Percentiles rank a stretch among this genome's conserved stretches.
These are phyloP conservation scores for Leontopithecus rosalia DNA, from an alignment of 2,797 vertebrate species.

Conservation along the genomic window DNA sequence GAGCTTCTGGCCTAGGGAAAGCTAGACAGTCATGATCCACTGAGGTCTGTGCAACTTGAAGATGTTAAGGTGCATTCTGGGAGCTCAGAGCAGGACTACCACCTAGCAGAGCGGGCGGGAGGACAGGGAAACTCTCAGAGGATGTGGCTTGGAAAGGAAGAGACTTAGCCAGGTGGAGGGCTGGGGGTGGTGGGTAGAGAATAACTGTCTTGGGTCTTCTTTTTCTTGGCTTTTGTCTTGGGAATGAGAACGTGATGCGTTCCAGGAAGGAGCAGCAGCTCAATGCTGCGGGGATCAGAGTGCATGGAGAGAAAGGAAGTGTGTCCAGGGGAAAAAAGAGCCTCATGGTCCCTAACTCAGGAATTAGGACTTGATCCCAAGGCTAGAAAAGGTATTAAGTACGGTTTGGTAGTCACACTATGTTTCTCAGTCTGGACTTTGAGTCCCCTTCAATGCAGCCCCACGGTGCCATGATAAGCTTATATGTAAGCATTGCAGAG, in stretches of 20 bases:
- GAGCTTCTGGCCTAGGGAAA: not conserved
- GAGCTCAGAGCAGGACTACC: not conserved
- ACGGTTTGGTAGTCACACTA: not conserved
- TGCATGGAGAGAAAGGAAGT: not conserved
- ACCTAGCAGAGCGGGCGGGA: not conserved
- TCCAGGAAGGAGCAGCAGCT: not conserved
- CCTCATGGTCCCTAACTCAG: not conserved
- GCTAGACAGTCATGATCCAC: not conserved
- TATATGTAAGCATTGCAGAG: not conserved
- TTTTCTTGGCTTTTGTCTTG: not conserved
- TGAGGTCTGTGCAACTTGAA: not conserved
- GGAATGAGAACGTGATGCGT: not conserved
- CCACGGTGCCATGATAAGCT: fast-evolving
- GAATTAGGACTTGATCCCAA: not conserved
- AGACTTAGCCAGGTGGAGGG: not conserved
- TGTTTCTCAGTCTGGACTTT: not conserved
- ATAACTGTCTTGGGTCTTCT: not conserved
- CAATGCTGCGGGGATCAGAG: not conserved
- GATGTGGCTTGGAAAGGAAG: not conserved
- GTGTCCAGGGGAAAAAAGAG: not conserved
- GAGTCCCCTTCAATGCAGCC: not conserved
- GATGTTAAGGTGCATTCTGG: too few relatives aligned
- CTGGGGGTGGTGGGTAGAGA: not conserved
- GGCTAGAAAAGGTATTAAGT: not conserved
- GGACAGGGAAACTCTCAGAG: too few relatives aligned